Conservation (phyloP, 2,113 vertebrate genomes). For the Poecilia latipinna region DNA sequence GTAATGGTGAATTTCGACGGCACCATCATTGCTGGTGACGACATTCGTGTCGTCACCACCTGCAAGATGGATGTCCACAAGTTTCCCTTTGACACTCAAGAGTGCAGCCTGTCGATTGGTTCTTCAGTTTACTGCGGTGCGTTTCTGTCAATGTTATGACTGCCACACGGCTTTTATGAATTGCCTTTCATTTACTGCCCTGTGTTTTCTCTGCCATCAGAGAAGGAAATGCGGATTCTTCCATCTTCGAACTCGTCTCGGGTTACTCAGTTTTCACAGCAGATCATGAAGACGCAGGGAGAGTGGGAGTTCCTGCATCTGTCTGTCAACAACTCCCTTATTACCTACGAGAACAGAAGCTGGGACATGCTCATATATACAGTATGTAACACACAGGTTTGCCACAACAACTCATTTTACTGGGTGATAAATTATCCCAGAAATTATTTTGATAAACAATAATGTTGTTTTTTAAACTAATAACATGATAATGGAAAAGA, state of each 20-base stretch:
- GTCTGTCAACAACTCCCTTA: constrained; percentile 23
- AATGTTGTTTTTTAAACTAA: too few relatives aligned
- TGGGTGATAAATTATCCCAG: too few relatives aligned
- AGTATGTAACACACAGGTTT: constrained; percentile 21
- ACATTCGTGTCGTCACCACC: constrained; percentile 64
- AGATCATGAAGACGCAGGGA: constrained; percentile 62
- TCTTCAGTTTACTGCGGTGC: constrained; percentile 57
- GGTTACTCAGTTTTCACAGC: constrained; percentile 59
- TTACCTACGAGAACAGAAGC: neutral
- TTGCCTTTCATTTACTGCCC: neutral
- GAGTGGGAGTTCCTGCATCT: constrained; percentile 74
- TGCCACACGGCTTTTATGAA: neutral
- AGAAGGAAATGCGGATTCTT: constrained; percentile 32
- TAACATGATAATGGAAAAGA: too few relatives aligned
- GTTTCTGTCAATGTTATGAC: neutral
- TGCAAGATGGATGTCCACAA: constrained; percentile 74
- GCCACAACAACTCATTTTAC: too few relatives aligned
- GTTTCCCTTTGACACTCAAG: constrained; percentile 77
- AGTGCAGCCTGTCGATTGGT: constrained; percentile 62
- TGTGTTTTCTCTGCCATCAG: constrained; percentile 31
- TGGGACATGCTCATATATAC: constrained; percentile 66
- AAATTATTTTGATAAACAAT: too few relatives aligned
- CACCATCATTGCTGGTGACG: constrained; percentile 25
- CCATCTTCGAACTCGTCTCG: constrained; percentile 69
- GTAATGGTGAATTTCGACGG: constrained; percentile 43